Evolutionary conservation across 1,140 invertebrate genomes (phyloP), one percentile per base, ranked within the genome.

Genomic region (Rhopalosiphum padi): DNA sequence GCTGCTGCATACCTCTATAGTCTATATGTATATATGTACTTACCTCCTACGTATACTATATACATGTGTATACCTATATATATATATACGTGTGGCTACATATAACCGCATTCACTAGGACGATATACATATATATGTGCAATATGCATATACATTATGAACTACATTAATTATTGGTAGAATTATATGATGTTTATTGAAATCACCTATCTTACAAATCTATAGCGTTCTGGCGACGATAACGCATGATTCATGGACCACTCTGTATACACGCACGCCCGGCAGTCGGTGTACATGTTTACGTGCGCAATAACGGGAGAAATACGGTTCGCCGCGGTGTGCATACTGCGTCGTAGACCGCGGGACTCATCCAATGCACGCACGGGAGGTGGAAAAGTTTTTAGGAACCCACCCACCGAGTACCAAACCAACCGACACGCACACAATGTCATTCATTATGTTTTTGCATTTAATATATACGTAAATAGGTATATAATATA

Each of bases 371-470:
- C 91, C 91, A 93, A 93, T 93, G 55, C 46, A 86, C 77, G n/a
- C 82, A 53, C 51, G 91, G 48, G 91, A 93, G 91, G 91, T 93
- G 91, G 91, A 93, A 93, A 93, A 86, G 82, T 93, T 86, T 90
- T 85, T 86, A 86, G 77, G 82, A 93, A 93, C 91, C 91, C 91
- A 93, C 91, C 91, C 82, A 93, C 82, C 35, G 82, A 51, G 48
- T 22, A 86, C 46, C 91, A 86, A 93, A 93, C 91, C 91, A 86
- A 93, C 91, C 82, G 82, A 86, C 91, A 91, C 82, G 91, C 91
- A 85, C 82, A 85, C 91, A 41, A 86, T 86, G 82, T 93, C 91
- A 93, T 93, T 93, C 82, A 93, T 93, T 51, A 48, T 53, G 68
- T 77, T 92, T 83, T 91, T 90, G 88, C 35, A 90, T 90, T 90